Base-by-base conservation (phyloP, 2,113 vertebrate species). In the Sander lucioperca region DNA sequence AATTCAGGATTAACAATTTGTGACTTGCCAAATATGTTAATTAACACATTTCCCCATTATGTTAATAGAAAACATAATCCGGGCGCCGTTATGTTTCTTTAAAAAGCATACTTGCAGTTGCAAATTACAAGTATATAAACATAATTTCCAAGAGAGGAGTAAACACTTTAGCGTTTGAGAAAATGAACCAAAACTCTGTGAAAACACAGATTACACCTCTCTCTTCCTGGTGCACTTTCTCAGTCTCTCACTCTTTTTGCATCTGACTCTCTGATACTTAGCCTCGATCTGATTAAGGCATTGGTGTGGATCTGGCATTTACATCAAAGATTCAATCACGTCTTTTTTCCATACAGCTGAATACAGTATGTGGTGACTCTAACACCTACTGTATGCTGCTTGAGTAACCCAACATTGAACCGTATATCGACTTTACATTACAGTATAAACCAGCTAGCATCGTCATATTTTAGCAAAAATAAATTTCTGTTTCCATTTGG, bases 321-420 rank as follows among this genome's bases (percentile, higher is more conserved):
- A 39, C 39, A 68, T 1, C 0, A 61, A 59, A 61, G 39, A 43
- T 48, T 16, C 33, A 43, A 47, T n/a, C 9, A 18, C 8, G 2
- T 27, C 19, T 27, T 65, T 51, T 12, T 58, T 73, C 30, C 5
- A 25, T 27, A 10, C n/a, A 54, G 47, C 25, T 50, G 16, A 30
- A 11, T 13, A 14, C 3, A 30, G 30, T 30, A 36, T 36, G 33
- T 8, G 6, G 33, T 36, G 33, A 36, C 1, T 36, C 33, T 39
- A 39, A 39, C 39, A 39, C 39, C 39, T 1, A 13, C 19, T 43
- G 16, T 27, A 5, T 39, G 23, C 33, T 70, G 33, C 39, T 62
- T n/a, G n/a, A 79, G 45, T 57, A 56, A 57, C 54, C 56, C 57
- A 27, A n/a, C 66, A 70, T 45, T 53, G 39, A 43, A 69, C 10